Evolutionary conservation across 23 tunicate genomes (phyloP).

Genomic region (Ascidia mentula): DNA sequence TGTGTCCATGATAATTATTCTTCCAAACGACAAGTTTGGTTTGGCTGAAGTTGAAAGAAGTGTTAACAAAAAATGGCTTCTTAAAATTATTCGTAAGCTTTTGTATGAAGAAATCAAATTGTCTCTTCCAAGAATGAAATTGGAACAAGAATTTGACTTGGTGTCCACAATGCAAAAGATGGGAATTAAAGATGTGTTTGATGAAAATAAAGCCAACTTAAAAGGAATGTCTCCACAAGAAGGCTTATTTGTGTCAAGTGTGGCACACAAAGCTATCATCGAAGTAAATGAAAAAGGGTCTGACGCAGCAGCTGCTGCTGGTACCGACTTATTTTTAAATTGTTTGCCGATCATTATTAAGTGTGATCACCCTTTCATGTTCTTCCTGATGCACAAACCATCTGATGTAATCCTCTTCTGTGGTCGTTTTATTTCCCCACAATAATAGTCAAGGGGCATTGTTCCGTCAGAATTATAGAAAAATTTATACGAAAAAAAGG

Average conservation of each 20-base stretch:
- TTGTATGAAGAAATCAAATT: constrained; percentile 30
- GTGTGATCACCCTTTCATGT: constrained; percentile 86
- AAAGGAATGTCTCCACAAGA: constrained; percentile 36
- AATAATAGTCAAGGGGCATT: no score
- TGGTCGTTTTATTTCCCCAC: constrained; percentile 54
- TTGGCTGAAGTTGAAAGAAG: constrained; percentile 26
- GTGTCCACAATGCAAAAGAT: constrained; percentile 30
- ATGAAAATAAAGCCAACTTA: constrained; percentile 28
- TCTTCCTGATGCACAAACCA: constrained; percentile 58
- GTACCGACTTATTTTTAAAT: constrained; percentile 8
- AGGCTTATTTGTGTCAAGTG: constrained; percentile 46
- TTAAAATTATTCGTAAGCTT: background rate
- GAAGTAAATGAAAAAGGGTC: constrained; percentile 94
- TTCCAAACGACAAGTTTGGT: constrained; percentile 45
- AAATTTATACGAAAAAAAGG: no score
- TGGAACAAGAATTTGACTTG: constrained; percentile 45
- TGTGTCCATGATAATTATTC: constrained; percentile 52
- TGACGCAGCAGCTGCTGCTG: constrained; percentile 94
- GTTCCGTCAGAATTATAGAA: no score
- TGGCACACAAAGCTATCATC: constrained; percentile 72
- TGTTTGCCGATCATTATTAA: background rate
- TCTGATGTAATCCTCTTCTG: constrained; percentile 45
- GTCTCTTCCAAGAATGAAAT: constrained; percentile 44
- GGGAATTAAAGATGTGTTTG: constrained; percentile 46
- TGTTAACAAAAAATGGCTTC: background rate